A percentile compares a stretch with the other conserved stretches of the same genome.
Evolutionary conservation across 37 sponge, comb jelly and placozoan species (phyloP).

Genomic region (Bolinopsis microptera): DNA sequence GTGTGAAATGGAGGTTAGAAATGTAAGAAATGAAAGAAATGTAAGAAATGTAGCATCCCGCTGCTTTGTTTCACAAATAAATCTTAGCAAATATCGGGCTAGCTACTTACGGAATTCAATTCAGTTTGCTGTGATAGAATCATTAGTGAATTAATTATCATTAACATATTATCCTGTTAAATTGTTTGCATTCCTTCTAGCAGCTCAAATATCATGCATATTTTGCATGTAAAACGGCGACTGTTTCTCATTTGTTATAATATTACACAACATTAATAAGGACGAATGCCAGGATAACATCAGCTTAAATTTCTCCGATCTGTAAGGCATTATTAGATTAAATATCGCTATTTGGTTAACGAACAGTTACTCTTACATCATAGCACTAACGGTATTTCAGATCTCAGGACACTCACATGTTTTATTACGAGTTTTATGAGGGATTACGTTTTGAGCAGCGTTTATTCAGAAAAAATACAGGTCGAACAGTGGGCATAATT

Average conservation of each 20-base stretch:
- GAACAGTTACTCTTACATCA: too few relatives aligned
- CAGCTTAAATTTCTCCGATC: too few relatives aligned
- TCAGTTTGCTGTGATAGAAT: not conserved
- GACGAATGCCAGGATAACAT: not conserved
- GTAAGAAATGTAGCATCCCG: not conserved
- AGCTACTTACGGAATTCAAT: not conserved
- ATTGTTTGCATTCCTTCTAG: not conserved
- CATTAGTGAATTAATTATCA: not conserved
- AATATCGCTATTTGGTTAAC: too few relatives aligned
- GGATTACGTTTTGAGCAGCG: not conserved
- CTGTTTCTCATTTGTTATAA: not conserved
- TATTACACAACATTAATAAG: not conserved
- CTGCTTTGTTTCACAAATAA: not conserved
- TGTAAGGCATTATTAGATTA: too few relatives aligned
- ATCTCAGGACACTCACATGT: too few relatives aligned
- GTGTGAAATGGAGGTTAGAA: not conserved
- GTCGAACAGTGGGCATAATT: not conserved
- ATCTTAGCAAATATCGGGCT: not conserved
- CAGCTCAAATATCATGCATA: not conserved
- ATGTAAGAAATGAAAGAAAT: not conserved
- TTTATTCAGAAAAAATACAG: not conserved
- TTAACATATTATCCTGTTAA: not conserved
- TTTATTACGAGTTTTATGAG: too few relatives aligned
- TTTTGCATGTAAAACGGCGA: not conserved
- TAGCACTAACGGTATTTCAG: too few relatives aligned